Evolutionary conservation across 2,113 vertebrate genomes (phyloP).

Genomic region (Cynopterus brachyotis): DNA sequence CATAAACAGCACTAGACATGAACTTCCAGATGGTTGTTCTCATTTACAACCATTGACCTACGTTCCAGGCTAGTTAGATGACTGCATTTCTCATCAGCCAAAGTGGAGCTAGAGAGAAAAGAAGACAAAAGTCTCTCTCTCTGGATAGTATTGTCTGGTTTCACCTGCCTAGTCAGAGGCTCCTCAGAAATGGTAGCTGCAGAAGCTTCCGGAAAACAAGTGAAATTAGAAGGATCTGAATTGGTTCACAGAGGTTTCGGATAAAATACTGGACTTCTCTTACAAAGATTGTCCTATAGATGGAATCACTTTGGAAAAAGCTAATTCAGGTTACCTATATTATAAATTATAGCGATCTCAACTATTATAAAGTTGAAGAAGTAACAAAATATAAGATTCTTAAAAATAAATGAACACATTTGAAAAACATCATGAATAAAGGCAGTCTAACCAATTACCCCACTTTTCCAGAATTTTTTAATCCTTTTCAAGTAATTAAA

Average conservation of each 20-base stretch:
- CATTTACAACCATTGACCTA: background rate
- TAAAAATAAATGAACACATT: background rate
- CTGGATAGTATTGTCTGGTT: background rate
- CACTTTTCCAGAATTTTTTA: conserved; percentile 23
- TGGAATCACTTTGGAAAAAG: background rate
- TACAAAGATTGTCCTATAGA: background rate
- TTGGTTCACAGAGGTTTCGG: background rate
- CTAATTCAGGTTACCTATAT: background rate
- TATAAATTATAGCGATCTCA: background rate
- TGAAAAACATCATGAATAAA: background rate
- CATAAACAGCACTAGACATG: background rate
- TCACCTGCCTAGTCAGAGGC: background rate
- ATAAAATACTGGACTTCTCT: background rate
- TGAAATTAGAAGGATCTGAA: background rate
- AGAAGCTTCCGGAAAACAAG: background rate
- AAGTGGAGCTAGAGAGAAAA: background rate
- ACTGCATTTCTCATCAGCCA: background rate
- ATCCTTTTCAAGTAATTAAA: background rate
- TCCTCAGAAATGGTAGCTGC: background rate
- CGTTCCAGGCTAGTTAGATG: background rate
- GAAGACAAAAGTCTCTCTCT: background rate
- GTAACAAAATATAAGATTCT: background rate
- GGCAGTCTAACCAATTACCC: rapidly evolving
- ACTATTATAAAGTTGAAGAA: background rate
- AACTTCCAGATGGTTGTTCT: background rate